These are phyloP conservation scores for Cnemophilus loriae DNA, from an alignment of 2,113 vertebrate species.

Conservation along the genomic window DNA sequence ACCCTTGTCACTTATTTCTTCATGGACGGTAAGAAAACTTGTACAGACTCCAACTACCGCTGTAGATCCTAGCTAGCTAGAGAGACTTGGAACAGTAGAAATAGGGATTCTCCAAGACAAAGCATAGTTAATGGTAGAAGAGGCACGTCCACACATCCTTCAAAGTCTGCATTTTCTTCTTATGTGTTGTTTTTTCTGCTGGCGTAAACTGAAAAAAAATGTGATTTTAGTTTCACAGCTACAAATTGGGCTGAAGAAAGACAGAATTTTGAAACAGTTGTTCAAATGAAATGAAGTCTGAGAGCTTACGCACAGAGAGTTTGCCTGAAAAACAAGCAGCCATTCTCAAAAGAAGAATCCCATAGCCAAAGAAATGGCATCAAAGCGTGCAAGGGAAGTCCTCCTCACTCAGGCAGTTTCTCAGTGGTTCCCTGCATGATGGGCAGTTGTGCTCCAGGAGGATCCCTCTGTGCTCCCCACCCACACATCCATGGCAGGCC, in stretches of 20 bases:
- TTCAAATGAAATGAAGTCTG: neutral
- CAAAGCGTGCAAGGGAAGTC: neutral
- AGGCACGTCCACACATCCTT: neutral
- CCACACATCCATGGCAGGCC: fast-evolving
- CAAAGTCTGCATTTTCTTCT: neutral
- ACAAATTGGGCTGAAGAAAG: neutral
- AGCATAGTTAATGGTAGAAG: neutral
- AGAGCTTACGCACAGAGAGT: neutral
- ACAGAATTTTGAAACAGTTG: neutral
- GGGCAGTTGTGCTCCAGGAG: fast-evolving
- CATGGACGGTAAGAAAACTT: neutral
- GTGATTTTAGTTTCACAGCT: neutral
- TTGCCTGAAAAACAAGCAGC: neutral
- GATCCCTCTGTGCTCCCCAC: fast-evolving
- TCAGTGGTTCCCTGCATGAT: fast-evolving
- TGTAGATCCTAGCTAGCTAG: neutral
- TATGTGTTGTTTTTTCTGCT: neutral
- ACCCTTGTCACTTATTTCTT: neutral
- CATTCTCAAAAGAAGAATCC: neutral
- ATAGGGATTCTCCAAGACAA: neutral
- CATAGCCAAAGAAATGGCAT: neutral
- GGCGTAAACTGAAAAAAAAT: neutral
- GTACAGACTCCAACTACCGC: neutral
- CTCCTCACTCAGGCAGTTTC: fast-evolving
- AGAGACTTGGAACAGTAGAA: neutral